Conservation (phyloP, 2,113 vertebrate genomes). For the Carlito syrichta region DNA sequence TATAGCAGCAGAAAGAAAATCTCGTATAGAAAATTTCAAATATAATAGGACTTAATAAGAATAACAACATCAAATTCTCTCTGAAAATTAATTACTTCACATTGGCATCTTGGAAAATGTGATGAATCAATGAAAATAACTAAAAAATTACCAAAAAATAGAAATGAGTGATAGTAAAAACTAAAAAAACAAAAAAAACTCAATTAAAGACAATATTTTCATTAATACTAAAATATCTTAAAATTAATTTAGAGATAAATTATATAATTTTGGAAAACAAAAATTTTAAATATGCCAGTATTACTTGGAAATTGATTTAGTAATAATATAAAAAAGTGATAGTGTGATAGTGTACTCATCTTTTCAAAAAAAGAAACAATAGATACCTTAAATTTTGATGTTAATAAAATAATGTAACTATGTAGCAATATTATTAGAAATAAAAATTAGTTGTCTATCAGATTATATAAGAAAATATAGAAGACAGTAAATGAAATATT, state of each 20-base stretch:
- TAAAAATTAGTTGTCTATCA: background rate
- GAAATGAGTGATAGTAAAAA: background rate
- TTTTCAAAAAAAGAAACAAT: background rate
- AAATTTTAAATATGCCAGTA: background rate
- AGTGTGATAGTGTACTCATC: background rate
- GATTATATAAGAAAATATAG: background rate
- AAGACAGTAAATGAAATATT: background rate
- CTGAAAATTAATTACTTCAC: background rate
- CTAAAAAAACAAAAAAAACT: too few relatives aligned
- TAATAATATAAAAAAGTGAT: background rate
- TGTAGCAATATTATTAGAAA: background rate
- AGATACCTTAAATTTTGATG: background rate
- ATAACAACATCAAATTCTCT: background rate
- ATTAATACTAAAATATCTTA: background rate
- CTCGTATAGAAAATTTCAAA: background rate
- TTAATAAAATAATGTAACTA: background rate
- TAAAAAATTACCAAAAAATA: background rate
- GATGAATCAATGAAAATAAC: background rate
- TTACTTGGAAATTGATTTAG: background rate
- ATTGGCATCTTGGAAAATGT: background rate
- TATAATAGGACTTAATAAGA: background rate
- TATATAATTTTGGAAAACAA: background rate
- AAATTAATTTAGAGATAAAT: background rate
- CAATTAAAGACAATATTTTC: too few relatives aligned
- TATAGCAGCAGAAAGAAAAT: background rate